Base-by-base conservation (phyloP, 2,888 invertebrate species). In the Synanthedon formicaeformis region DNA sequence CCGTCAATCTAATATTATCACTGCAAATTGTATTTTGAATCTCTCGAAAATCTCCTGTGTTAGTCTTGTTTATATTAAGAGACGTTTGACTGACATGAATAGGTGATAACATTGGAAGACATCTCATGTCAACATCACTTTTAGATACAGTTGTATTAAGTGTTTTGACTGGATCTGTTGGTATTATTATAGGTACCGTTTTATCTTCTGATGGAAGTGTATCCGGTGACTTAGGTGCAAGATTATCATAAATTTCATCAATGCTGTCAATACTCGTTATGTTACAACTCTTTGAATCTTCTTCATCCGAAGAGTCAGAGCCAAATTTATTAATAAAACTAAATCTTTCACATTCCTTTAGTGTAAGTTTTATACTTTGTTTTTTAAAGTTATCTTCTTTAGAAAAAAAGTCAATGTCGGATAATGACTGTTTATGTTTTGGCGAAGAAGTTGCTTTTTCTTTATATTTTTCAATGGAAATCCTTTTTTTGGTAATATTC, bases 381-480 rank as follows among this genome's bases (percentile, higher is more conserved):
- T 83, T 85, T 62, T 67, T 79, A 4, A 56, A 56, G 2, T 58
- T 56, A 49, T 79, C 81, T 8, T 79, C 76, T 58, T 69, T 75
- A 0, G 53, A 53, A 54, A 51, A 6, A 52, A 55, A 3, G 50
- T 54, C 6, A 34, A 14, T 23, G 10, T 41, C 50, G 59, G 66
- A 67, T 27, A 67, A 54, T 2, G 61, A 55, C 4, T 60, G 52
- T 41, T 62, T 52, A 4, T 60, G 52, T 54, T 60, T 59, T 41
- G 62, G 51, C 3, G 68, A 51, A 51, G 62, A 57, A 23, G 57
- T 60, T 4, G 74, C 56, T 58, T 84, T 88, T 56, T 80, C 71
- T 68, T 88, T 88, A 58, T 88, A 88, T 48, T 76, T 87, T 66
- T 88, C 88, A 49, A 88, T 78, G 6, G 88, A 85, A 56, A 88